Percentiles rank a stretch among this genome's conserved stretches.
These are phyloP conservation scores for Lycophotia porphyrea DNA, from an alignment of 2,888 invertebrate species.

Conservation along the genomic window DNA sequence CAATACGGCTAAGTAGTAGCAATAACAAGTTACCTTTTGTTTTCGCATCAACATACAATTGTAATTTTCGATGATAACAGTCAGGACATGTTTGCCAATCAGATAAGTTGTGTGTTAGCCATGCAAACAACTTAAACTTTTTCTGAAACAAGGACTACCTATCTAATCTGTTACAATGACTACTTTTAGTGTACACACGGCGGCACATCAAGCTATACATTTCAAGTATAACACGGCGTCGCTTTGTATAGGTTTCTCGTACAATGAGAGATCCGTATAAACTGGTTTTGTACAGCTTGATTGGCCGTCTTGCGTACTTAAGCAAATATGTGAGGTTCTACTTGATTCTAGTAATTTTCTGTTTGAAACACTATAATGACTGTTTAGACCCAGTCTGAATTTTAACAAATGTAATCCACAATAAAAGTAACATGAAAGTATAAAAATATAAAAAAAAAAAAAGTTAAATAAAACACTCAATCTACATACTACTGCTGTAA, in stretches of 20 bases:
- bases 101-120: constrained; percentile 19
- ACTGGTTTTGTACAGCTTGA: too few relatives aligned
- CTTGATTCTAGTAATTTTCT: not conserved
- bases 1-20: not conserved
- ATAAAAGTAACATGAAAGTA: not conserved
- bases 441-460: not conserved
- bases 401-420: not conserved
- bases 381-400: not conserved
- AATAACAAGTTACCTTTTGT: constrained; percentile 1
- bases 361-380: not conserved
- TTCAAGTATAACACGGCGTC: too few relatives aligned
- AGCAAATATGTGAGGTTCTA: not conserved
- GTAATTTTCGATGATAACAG: constrained; percentile 30
- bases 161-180: constrained; percentile 47
- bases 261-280: too few relatives aligned
- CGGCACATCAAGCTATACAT: too few relatives aligned
- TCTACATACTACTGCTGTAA: not conserved
- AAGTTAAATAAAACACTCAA: not conserved
- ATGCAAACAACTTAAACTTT: not conserved
- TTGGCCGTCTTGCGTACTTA: too few relatives aligned
- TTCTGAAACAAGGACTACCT: constrained; percentile 33
- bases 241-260: too few relatives aligned
- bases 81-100: constrained; percentile 30
- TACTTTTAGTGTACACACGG: constrained; percentile 12
- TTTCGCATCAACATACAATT: not conserved